Conservation (phyloP, 2,113 vertebrate species). For the Apus apus region DNA sequence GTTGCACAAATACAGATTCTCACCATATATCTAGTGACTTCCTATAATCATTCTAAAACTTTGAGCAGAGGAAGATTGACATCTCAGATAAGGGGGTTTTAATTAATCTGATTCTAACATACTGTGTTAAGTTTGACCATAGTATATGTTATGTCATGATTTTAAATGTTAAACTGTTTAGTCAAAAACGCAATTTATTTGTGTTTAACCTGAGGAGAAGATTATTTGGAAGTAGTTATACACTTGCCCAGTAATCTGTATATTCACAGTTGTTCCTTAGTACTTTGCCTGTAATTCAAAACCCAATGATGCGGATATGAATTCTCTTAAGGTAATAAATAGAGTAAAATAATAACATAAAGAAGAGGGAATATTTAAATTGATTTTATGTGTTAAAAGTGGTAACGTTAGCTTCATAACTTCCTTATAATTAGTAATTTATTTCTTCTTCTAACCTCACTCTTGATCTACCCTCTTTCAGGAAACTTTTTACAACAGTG, state of each 20-base stretch:
- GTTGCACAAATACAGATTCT: not conserved
- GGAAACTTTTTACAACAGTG: not conserved
- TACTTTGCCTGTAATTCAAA: not conserved
- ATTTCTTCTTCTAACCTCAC: not conserved
- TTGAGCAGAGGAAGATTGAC: not conserved
- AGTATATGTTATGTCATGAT: not conserved
- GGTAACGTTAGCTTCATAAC: not conserved
- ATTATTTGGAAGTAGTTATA: not conserved
- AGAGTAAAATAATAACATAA: not conserved
- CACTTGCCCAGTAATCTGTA: not conserved
- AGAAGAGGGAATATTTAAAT: not conserved
- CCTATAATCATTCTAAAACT: not conserved
- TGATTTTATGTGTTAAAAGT: not conserved
- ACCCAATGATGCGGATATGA: not conserved
- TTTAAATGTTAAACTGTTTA: not conserved
- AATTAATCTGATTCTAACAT: not conserved
- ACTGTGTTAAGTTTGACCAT: not conserved
- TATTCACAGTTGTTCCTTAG: not conserved
- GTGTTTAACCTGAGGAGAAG: not conserved
- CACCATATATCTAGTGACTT: not conserved
- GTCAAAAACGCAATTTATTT: not conserved
- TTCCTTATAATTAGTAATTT: not conserved
- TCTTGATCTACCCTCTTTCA: not conserved
- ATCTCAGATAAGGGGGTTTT: not conserved
- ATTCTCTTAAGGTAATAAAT: not conserved